Conservation (phyloP, 2,113 vertebrate species). For the Sclerurus mexicanus region DNA sequence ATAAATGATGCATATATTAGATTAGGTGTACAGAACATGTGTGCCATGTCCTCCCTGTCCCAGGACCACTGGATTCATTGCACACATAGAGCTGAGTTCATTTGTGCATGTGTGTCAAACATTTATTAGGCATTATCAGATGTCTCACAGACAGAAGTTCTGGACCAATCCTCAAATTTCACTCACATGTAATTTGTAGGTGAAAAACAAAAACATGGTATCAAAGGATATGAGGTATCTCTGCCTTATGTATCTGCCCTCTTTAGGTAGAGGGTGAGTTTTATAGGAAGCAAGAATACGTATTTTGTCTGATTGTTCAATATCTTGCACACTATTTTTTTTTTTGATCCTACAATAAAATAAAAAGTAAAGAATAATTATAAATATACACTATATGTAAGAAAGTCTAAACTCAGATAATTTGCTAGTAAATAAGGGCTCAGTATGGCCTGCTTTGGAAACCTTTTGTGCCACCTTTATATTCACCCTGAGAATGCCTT, state of each 20-base stretch:
- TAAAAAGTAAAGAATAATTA: neutral
- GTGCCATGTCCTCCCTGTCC: neutral
- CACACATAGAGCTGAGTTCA: neutral
- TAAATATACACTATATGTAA: neutral
- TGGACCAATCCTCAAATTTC: neutral
- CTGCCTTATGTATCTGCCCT: neutral
- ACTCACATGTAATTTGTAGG: neutral
- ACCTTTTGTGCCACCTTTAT: neutral
- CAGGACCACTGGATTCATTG: neutral
- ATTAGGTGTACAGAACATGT: neutral
- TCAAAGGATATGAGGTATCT: neutral
- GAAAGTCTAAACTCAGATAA: neutral
- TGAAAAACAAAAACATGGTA: neutral
- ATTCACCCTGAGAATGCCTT: neutral
- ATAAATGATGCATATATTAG: neutral
- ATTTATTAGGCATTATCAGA: neutral
- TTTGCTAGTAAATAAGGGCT: neutral
- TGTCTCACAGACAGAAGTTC: neutral
- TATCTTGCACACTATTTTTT: neutral
- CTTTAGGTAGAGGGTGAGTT: neutral
- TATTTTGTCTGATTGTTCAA: neutral
- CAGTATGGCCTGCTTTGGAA: neutral
- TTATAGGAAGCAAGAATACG: neutral
- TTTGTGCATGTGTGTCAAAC: neutral
- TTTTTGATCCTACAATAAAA: neutral